Conservation (phyloP, 2,888 invertebrate species). For the Drosophila greeni region DNA sequence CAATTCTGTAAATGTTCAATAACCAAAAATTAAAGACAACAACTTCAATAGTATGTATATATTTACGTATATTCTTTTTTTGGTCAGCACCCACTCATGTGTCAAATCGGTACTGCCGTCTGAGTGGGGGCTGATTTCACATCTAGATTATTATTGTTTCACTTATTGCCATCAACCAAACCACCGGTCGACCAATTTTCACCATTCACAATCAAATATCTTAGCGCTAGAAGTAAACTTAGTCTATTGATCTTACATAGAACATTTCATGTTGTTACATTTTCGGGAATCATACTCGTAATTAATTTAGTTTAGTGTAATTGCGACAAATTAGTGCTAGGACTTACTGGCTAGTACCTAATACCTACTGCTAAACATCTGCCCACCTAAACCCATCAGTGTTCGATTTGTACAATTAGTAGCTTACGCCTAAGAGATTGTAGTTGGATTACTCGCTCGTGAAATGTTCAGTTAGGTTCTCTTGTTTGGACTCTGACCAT, state of each 20-base stretch:
- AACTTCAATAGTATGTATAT: background rate
- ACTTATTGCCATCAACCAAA: slow-evolving; percentile 44
- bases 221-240: slow-evolving; percentile 27
- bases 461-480: slow-evolving; percentile 67
- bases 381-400: slow-evolving; percentile 68
- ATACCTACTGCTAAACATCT: slow-evolving; percentile 72
- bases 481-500: slow-evolving; percentile 51
- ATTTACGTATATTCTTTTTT: slow-evolving; percentile 32
- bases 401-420: slow-evolving; percentile 45
- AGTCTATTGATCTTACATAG: slow-evolving; percentile 39
- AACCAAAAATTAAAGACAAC: background rate
- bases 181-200: slow-evolving; percentile 32
- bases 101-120: slow-evolving; percentile 10
- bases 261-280: slow-evolving; percentile 59
- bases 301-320: slow-evolving; percentile 47
- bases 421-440: slow-evolving; percentile 35
- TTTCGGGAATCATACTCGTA: slow-evolving; percentile 63
- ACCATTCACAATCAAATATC: slow-evolving; percentile 36
- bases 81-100: slow-evolving; percentile 11
- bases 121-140: slow-evolving; percentile 31
- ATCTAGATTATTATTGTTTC: slow-evolving; percentile 65
- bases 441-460: slow-evolving; percentile 42
- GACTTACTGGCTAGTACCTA: slow-evolving; percentile 57
- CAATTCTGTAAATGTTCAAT: no score
- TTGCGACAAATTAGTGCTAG: slow-evolving; percentile 56